These are phyloP conservation scores for Mustelus asterias DNA, from an alignment of 2,113 vertebrate genomes.

Conservation along the genomic window DNA sequence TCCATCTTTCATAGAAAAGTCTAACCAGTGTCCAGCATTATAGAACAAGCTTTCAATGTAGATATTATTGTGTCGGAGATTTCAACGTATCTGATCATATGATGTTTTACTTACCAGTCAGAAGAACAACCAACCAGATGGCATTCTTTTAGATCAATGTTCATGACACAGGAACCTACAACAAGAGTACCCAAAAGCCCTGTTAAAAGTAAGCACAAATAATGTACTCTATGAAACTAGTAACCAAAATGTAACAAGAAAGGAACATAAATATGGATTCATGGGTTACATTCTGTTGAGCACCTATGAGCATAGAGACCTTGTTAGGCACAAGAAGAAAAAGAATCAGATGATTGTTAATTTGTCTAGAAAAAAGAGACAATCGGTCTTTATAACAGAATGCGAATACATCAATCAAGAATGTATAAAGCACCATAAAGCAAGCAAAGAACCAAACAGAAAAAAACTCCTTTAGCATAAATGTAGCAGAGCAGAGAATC, in stretches of 20 bases:
- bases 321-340: not conserved
- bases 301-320: not conserved
- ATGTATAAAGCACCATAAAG: not conserved
- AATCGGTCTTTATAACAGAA: not conserved
- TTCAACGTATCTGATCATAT: not conserved
- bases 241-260: not conserved
- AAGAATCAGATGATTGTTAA: not conserved
- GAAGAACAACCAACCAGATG: not conserved
- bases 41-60: not conserved
- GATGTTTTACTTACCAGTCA: not conserved
- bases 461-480: not conserved
- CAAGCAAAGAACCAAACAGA: not conserved
- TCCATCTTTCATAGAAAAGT: not conserved
- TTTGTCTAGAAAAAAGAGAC: not conserved
- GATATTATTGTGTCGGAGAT: not conserved
- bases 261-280: not conserved
- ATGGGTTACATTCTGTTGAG: too few relatives aligned
- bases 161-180: not conserved
- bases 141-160: not conserved
- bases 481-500: not conserved
- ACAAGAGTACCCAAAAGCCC: not conserved
- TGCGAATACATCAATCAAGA: not conserved
- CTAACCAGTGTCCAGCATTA: not conserved
- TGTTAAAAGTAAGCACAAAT: not conserved
- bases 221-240: not conserved